These are phyloP conservation scores for Hirudinaria manillensis DNA, from an alignment of 2,888 invertebrate species.

Conservation along the genomic window DNA sequence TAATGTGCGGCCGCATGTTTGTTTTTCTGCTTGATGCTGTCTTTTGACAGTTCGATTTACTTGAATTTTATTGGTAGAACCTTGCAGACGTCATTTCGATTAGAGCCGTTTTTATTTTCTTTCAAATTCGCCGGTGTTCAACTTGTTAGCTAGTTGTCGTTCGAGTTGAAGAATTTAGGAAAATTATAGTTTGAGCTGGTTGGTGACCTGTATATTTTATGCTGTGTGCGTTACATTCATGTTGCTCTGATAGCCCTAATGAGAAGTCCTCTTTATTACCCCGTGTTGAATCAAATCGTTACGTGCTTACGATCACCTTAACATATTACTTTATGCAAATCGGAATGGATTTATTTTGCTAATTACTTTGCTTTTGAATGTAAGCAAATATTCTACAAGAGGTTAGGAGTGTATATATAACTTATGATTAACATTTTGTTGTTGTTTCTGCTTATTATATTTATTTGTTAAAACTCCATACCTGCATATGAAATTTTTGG, in stretches of 20 bases:
- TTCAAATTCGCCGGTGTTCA: conserved; percentile 15
- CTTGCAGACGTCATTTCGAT: conserved; percentile 6
- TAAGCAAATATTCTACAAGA: neutral
- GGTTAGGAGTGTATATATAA: conserved; percentile 11
- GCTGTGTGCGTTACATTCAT: neutral
- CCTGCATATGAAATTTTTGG: conserved; percentile 15
- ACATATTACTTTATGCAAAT: conserved; percentile 6
- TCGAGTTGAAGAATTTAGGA: conserved; percentile 5
- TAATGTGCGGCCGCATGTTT: conserved; percentile 1
- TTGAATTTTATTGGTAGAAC: conserved; percentile 19
- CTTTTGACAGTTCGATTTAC: conserved; percentile 18
- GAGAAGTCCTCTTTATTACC: neutral
- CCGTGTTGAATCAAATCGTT: conserved; percentile 1
- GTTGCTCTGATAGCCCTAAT: neutral
- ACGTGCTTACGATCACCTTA: conserved; percentile 3
- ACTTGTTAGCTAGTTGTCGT: conserved; percentile 10
- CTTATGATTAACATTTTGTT: conserved; percentile 14
- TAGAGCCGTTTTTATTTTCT: conserved; percentile 13
- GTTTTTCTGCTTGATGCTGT: conserved; percentile 19
- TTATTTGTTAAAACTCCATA: conserved; percentile 8
- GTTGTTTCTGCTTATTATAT: conserved; percentile 15
- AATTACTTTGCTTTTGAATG: neutral
- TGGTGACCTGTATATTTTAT: conserved; percentile 3
- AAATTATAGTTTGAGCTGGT: neutral
- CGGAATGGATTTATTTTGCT: neutral